Percentiles rank a stretch among this genome's conserved stretches.
These are phyloP conservation scores for Taxidea taxus DNA, from an alignment of 2,113 vertebrate species.

Conservation along the genomic window DNA sequence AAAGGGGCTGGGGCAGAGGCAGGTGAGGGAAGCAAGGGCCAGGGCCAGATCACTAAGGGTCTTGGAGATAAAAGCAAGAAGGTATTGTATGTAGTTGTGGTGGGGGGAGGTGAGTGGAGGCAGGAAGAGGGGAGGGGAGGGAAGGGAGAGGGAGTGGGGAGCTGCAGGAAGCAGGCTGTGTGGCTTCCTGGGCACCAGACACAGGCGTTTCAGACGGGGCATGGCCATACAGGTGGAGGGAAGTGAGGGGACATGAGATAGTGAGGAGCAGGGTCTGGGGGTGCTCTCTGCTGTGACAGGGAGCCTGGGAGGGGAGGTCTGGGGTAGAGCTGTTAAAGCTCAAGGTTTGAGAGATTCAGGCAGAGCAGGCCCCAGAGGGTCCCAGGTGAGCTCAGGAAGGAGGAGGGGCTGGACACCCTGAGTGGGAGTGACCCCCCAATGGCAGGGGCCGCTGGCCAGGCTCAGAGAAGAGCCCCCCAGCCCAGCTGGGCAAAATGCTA, in stretches of 20 bases:
- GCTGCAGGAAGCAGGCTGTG: neutral
- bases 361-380: neutral
- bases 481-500: fast-evolving
- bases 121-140: too few species aligned
- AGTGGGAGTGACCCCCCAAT: too few species aligned
- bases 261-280: fast-evolving
- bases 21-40: neutral
- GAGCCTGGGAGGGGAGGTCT: neutral
- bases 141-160: neutral
- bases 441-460: neutral
- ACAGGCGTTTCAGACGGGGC: neutral
- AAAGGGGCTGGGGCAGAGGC: neutral
- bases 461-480: neutral
- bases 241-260: fast-evolving
- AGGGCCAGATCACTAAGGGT: neutral
- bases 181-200: neutral
- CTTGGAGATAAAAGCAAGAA: neutral
- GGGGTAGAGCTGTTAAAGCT: neutral
- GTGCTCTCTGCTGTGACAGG: neutral
- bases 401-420: too few species aligned
- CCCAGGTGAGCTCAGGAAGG: neutral
- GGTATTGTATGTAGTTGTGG: neutral
- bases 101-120: neutral
- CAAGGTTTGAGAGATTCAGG: neutral
- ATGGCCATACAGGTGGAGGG: fast-evolving